Evolutionary conservation across 2,797 vertebrate genomes (phyloP).

Genomic region (Todus mexicanus): DNA sequence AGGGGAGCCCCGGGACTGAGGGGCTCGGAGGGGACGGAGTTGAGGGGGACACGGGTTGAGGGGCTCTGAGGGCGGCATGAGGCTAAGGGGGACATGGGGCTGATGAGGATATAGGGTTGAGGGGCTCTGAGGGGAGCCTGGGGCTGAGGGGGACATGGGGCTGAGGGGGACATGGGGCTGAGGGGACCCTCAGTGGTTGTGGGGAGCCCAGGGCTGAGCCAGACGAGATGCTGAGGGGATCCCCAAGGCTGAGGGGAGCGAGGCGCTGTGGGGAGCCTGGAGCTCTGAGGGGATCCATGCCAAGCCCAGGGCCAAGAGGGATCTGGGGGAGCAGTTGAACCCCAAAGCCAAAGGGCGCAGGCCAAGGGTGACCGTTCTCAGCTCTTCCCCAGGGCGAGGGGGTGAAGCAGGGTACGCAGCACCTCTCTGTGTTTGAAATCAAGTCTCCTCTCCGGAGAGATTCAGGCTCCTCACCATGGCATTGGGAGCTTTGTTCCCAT

Average conservation of each 20-base stretch:
- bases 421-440: too few relatives aligned
- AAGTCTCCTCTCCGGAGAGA: background rate
- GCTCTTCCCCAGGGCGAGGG: background rate
- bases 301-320: background rate
- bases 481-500: accelerated
- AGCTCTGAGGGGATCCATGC: background rate
- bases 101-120: too few relatives aligned
- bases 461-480: accelerated
- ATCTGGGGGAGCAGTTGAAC: background rate
- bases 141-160: too few relatives aligned
- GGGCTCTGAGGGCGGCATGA: too few relatives aligned
- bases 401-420: accelerated
- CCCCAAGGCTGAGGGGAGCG: too few relatives aligned
- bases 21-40: background rate
- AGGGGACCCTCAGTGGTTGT: too few relatives aligned
- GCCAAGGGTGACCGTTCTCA: background rate
- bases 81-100: background rate
- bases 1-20: background rate
- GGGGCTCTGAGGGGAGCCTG: background rate
- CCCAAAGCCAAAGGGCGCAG: background rate
- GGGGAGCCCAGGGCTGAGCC: too few relatives aligned
- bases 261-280: too few relatives aligned
- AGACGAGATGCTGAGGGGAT: background rate
- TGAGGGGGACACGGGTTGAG: background rate
- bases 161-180: background rate